Evolutionary conservation across 2,797 vertebrate genomes (phyloP).

Genomic region (Falco cherrug): DNA sequence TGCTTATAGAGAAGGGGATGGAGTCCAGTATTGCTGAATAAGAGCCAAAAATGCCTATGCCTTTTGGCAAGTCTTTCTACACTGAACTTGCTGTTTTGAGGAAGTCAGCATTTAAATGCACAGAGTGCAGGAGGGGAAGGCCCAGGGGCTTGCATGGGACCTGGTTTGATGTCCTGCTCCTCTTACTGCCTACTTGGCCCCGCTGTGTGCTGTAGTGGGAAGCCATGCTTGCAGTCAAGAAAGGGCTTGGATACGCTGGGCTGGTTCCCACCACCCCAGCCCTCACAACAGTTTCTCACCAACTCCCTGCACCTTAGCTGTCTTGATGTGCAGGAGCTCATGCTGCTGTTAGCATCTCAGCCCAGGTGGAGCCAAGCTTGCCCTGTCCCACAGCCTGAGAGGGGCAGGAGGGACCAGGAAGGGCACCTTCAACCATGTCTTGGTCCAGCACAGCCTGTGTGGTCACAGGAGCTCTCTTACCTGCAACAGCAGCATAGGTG

Average conservation of each 20-base stretch:
- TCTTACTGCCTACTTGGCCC: neutral
- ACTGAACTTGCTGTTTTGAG: neutral
- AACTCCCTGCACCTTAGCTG: fast-evolving
- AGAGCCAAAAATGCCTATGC: neutral
- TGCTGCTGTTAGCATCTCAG: neutral
- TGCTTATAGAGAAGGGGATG: neutral
- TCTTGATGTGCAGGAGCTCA: neutral
- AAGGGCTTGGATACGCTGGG: neutral
- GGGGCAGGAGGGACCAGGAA: neutral
- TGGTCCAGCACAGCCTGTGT: too few species aligned
- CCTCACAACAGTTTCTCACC: neutral
- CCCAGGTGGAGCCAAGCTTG: neutral
- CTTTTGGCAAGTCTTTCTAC: neutral
- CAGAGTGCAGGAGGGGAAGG: neutral
- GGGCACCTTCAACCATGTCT: neutral
- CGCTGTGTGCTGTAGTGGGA: neutral
- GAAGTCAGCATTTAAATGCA: neutral
- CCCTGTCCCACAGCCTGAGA: neutral
- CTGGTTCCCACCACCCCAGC: neutral
- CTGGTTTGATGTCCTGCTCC: neutral
- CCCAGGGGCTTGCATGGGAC: neutral
- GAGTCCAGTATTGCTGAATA: neutral
- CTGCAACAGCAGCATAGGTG: neutral
- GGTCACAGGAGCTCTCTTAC: neutral
- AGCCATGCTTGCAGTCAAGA: neutral